Evolutionary conservation across 2,888 invertebrate genomes (phyloP), one percentile per base, ranked within the genome.

Genomic region (Heliconius hortense): DNA sequence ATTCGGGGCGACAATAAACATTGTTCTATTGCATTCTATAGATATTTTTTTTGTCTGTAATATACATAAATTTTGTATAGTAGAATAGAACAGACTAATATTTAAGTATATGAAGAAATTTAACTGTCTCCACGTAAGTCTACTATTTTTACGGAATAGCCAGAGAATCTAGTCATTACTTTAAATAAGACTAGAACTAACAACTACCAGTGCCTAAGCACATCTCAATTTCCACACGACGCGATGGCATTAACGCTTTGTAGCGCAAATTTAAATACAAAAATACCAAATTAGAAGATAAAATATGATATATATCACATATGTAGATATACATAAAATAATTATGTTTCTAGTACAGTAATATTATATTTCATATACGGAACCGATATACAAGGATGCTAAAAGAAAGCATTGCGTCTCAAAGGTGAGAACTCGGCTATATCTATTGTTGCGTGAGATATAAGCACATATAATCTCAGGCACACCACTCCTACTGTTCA

Each of bases 391-490:
- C 1, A 7, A 10, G 11, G 24, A 60, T 10, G 26, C 18, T 4
- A 43, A 60, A 77, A 74, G 35, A 78, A 78, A 78, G 63, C 75
- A 70, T 73, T 56, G 62, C 59, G 24, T 70, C 48, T 76, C 66
- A 60, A 71, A 79, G 79, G 79, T 84, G 85, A 85, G 87, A 86
- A 86, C 85, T 83, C 83, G 82, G 80, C 79, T 80, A 80, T 80
- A 78, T 79, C 80, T 80, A 86, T 85, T 83, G 84, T 84, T 81
- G 77, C 80, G 80, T 84, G 82, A 78, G 83, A 83, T 43, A 82
- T 82, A 79, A n/a, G 43, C 82, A 82, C 84, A 82, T 82, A 82
- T 83, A 83, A 82, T 84, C 84, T 80, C 82, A 83, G 79, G 39
- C 74, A 53, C 31, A 48, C 56, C 56, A 28, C 63, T 72, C 43